A percentile compares a stretch with the other conserved stretches of the same genome.
phyloP scores from a whole-genome alignment of 2,888 invertebrate genomes.

The Nomada goodeniana region DNA sequence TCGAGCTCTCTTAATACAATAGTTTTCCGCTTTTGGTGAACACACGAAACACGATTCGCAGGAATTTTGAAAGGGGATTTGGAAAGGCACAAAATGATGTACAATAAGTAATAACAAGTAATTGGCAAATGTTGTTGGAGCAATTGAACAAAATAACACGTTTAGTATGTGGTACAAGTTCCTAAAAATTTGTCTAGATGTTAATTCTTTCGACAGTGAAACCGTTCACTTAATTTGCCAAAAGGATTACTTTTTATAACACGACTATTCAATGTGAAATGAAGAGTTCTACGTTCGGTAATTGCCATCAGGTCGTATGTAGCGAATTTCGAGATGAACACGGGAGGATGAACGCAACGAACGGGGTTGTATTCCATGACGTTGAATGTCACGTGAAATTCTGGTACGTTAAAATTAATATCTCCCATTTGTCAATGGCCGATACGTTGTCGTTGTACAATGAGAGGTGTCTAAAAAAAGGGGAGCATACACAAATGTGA shows the following conservation, averaged over 20 bases:
- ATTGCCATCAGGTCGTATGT: conserved; percentile 51
- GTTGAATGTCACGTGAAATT: conserved; percentile 51
- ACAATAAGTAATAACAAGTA: too few relatives aligned
- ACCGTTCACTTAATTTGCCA: too few relatives aligned
- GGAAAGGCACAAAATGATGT: too few relatives aligned
- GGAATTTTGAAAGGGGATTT: too few relatives aligned
- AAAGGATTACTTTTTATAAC: not conserved
- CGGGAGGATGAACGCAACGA: conserved; percentile 48
- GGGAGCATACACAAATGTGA: conserved; percentile 67
- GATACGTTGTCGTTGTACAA: conserved; percentile 65
- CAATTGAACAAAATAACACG: too few relatives aligned
- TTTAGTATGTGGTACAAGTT: too few relatives aligned
- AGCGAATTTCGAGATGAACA: conserved; percentile 37
- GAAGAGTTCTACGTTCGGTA: conserved; percentile 48
- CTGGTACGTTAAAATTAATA: conserved; percentile 77
- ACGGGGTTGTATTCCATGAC: conserved; percentile 49
- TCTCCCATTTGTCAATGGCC: conserved; percentile 78
- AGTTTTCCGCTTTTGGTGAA: too few relatives aligned
- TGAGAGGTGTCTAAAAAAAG: conserved; percentile 60
- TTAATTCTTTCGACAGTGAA: too few relatives aligned
- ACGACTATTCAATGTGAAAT: not conserved
- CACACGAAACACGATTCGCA: too few relatives aligned
- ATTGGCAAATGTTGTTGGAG: too few relatives aligned
- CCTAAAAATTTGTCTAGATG: too few relatives aligned
- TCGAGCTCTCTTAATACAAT: too few relatives aligned